phyloP scores from a whole-genome alignment of 1,140 invertebrate species.

The Neelides sp. region DNA sequence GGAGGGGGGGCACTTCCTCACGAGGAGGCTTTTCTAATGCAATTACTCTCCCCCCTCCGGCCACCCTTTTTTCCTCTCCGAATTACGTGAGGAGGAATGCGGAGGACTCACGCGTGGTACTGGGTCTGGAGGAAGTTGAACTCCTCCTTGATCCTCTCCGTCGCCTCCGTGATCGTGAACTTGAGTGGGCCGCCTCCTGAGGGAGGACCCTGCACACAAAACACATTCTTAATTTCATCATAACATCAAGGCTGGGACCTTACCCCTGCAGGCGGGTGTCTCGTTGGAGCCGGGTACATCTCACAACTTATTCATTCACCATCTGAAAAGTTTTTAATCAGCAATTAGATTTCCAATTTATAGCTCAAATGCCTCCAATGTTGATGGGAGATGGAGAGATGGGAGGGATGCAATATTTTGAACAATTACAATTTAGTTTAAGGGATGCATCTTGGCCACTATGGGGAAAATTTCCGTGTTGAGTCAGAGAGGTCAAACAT shows the following conservation, averaged over 20 bases:
- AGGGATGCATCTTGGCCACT: too few relatives aligned
- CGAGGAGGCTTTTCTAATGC: too few relatives aligned
- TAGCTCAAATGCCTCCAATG: too few relatives aligned
- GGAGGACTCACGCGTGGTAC: constrained; percentile 84
- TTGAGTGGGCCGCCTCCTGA: constrained; percentile 79
- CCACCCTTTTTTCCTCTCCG: not conserved
- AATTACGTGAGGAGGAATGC: not conserved
- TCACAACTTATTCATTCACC: too few relatives aligned
- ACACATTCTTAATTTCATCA: not conserved
- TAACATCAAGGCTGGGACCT: constrained; percentile 34
- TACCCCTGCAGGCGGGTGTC: constrained; percentile 47
- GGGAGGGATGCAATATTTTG: too few relatives aligned
- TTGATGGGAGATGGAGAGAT: too few relatives aligned
- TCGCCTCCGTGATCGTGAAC: constrained; percentile 89
- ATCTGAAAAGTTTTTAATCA: too few relatives aligned
- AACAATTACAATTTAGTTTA: too few relatives aligned
- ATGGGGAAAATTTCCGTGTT: too few relatives aligned
- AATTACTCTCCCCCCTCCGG: not conserved
- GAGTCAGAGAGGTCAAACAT: too few relatives aligned
- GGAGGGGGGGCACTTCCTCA: constrained; percentile 17
- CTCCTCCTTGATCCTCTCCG: constrained; percentile 97
- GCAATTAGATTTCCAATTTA: too few relatives aligned
- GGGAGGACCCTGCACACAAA: constrained; percentile 58
- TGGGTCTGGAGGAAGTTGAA: constrained; percentile 96
- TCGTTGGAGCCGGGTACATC: constrained; percentile 47